These are phyloP conservation scores for Oryzias sinensis DNA, from an alignment of 2,797 vertebrate species.

Conservation along the genomic window DNA sequence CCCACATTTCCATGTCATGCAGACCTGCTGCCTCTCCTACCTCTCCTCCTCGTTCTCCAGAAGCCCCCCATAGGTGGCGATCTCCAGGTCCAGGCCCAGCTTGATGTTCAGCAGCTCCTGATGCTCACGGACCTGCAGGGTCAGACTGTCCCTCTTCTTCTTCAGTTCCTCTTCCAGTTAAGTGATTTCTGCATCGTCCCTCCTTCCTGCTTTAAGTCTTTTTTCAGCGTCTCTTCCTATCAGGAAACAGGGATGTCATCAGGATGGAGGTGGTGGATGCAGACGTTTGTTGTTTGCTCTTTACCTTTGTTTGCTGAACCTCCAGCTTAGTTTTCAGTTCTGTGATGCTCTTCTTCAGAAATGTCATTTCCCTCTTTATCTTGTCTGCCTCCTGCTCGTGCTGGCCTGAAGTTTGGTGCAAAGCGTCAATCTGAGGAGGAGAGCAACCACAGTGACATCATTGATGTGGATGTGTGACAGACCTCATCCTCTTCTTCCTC, in stretches of 20 bases:
- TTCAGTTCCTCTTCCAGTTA: no score
- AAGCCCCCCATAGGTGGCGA: constrained; percentile 83
- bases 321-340: no score
- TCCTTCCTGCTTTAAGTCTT: constrained; percentile 55
- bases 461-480: background rate
- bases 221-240: constrained; percentile 69
- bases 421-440: constrained; percentile 66
- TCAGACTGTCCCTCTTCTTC: no score
- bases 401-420: constrained; percentile 22
- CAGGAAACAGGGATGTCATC: constrained; percentile 1
- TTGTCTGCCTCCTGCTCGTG: no score
- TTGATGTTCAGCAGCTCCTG: constrained; percentile 93
- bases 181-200: constrained; percentile 22
- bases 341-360: no score
- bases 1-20: background rate
- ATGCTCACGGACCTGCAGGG: constrained; percentile 55
- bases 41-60: constrained; percentile 81
- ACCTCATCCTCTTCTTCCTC: background rate
- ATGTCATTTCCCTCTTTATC: no score
- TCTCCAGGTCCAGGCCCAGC: constrained; percentile 86
- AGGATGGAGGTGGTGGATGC: background rate
- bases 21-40: constrained; percentile 58
- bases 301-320: no score
- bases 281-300: no score
- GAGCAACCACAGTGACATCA: background rate